phyloP scores from a whole-genome alignment of 1,140 invertebrate genomes.

The Manduca sexta region DNA sequence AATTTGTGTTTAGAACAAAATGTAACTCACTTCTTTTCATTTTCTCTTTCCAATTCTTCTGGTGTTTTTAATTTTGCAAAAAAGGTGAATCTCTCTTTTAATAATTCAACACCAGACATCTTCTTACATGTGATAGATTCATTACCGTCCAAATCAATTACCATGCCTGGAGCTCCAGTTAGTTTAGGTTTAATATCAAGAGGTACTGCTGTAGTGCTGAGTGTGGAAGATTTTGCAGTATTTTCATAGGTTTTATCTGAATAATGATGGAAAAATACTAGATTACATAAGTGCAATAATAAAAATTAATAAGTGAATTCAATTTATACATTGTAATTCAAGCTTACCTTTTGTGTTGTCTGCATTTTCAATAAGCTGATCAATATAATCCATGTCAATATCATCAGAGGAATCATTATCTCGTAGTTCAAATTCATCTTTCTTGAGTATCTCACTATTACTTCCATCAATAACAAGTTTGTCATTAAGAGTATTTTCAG shows the following conservation, averaged over 20 bases:
- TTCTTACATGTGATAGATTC: slow-evolving; percentile 37
- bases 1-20: no score
- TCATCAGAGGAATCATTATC: slow-evolving; percentile 40
- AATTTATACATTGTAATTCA: not conserved
- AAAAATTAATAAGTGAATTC: not conserved
- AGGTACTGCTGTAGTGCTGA: slow-evolving; percentile 13
- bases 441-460: slow-evolving; percentile 7
- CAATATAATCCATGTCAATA: slow-evolving; percentile 51
- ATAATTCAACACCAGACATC: slow-evolving; percentile 71
- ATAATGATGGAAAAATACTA: not conserved
- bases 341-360: slow-evolving; percentile 34
- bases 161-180: slow-evolving; percentile 72
- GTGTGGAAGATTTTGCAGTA: slow-evolving; percentile 13
- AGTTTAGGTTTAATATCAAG: slow-evolving; percentile 68
- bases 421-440: slow-evolving; percentile 16
- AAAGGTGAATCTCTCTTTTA: slow-evolving; percentile 77
- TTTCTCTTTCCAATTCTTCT: slow-evolving; percentile 61
- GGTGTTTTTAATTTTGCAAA: slow-evolving; percentile 72
- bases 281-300: not conserved
- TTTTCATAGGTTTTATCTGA: not conserved
- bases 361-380: slow-evolving; percentile 46
- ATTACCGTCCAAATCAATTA: slow-evolving; percentile 75
- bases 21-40: slow-evolving; percentile 59
- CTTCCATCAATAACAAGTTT: slow-evolving; percentile 6
- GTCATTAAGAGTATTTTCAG: slow-evolving; percentile 27